Evolutionary conservation across 2,888 invertebrate genomes (phyloP).

Genomic region (Odiellus spinosus): DNA sequence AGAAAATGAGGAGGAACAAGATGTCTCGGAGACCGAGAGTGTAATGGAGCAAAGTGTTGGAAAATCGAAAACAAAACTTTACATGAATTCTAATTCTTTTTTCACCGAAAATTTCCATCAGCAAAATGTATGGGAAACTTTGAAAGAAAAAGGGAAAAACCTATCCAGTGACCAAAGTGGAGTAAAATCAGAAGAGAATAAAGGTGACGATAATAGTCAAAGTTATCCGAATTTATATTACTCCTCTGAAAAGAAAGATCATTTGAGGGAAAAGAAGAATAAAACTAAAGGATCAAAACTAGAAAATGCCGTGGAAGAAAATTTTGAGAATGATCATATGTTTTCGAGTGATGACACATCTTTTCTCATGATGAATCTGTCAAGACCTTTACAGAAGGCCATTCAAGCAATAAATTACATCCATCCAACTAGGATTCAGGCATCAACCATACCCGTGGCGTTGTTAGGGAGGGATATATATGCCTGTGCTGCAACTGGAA

Average conservation of each 20-base stretch:
- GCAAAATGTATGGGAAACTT: background rate
- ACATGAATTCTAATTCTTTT: background rate
- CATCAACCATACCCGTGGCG: constrained; percentile 85
- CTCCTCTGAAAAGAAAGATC: background rate
- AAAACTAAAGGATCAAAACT: background rate
- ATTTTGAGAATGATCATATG: constrained; percentile 9
- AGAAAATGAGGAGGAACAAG: constrained; percentile 8
- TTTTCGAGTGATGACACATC: constrained; percentile 19
- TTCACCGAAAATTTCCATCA: background rate
- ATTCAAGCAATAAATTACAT: constrained; percentile 72
- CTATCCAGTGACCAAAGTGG: background rate
- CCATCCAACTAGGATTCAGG: constrained; percentile 92
- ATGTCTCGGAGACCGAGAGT: background rate
- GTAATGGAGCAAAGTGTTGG: background rate
- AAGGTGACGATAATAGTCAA: background rate
- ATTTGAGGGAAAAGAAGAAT: constrained; percentile 8
- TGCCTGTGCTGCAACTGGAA: constrained; percentile 95
- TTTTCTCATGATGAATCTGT: constrained; percentile 83
- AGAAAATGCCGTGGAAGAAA: constrained; percentile 3
- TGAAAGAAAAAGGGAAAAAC: background rate
- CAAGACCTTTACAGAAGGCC: constrained; percentile 81
- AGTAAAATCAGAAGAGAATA: background rate
- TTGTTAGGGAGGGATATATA: constrained; percentile 85
- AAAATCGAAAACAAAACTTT: background rate
- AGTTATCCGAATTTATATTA: background rate